phyloP scores from a whole-genome alignment of 2,797 vertebrate species.

The Artibeus jamaicensis region DNA sequence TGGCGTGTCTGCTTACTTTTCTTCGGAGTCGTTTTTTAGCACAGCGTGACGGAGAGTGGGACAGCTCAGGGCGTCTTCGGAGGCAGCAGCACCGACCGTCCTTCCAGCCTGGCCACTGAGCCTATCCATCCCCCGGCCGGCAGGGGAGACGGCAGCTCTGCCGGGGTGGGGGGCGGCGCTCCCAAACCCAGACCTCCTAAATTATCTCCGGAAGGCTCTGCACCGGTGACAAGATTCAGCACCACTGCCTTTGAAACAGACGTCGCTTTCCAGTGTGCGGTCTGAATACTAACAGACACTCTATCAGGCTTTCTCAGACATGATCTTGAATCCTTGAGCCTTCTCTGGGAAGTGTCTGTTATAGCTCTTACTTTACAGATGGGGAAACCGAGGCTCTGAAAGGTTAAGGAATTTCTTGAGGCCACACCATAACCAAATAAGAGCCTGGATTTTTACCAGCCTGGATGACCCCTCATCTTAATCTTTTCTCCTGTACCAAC shows the following conservation, averaged over 20 bases:
- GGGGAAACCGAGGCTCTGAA: neutral
- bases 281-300: neutral
- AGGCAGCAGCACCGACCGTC: neutral
- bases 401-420: neutral
- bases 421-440: neutral
- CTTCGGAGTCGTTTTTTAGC: constrained; percentile 80
- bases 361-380: neutral
- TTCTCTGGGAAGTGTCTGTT: neutral
- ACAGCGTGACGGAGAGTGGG: neutral
- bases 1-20: constrained; percentile 83
- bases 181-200: constrained; percentile 17
- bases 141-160: neutral
- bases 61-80: constrained; percentile 29
- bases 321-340: neutral
- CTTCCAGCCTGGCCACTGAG: neutral
- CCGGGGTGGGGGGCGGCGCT: neutral
- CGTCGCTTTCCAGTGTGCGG: neutral
- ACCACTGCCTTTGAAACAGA: neutral
- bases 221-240: neutral
- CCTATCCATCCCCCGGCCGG: neutral
- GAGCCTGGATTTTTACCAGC: neutral
- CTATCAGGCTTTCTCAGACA: neutral
- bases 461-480: neutral
- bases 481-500: neutral
- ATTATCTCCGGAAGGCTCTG: constrained; percentile 46